Conservation (phyloP, 2,113 vertebrate genomes). For the Sisor rabdophorus region DNA sequence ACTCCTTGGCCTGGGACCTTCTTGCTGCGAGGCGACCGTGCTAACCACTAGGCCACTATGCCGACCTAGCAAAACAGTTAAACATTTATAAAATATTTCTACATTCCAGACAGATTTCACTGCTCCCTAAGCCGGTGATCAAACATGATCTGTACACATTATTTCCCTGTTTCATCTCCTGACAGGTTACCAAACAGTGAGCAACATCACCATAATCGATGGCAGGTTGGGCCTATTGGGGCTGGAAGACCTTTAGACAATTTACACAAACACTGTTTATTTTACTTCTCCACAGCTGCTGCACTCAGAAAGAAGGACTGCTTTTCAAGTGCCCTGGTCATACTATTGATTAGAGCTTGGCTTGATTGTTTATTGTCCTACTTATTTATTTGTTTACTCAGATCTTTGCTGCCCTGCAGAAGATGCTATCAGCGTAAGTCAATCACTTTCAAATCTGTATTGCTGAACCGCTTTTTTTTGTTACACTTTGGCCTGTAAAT, state of each 20-base stretch:
- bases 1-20: too few relatives aligned
- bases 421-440: conserved; percentile 42
- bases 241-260: conserved; percentile 54
- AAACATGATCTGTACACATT: conserved; percentile 44
- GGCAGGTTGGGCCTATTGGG: conserved; percentile 48
- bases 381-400: conserved; percentile 49
- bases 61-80: not conserved
- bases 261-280: conserved; percentile 53
- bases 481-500: conserved; percentile 1
- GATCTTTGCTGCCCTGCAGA: conserved; percentile 27
- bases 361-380: conserved; percentile 42
- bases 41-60: too few relatives aligned
- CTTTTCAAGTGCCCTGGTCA: conserved; percentile 42
- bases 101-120: conserved; percentile 21
- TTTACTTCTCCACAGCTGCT: conserved; percentile 33
- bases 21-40: too few relatives aligned
- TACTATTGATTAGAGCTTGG: conserved; percentile 47
- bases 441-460: conserved; percentile 35
- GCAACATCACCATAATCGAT: conserved; percentile 56
- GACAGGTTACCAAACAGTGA: conserved; percentile 41
- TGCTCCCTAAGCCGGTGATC: conserved; percentile 29
- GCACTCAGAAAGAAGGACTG: conserved; percentile 43
- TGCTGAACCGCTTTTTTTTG: conserved; percentile 16
- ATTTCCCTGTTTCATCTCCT: conserved; percentile 33
- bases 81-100: conserved; percentile 30